These are phyloP conservation scores for Cordilura impudica DNA, from an alignment of 2,888 invertebrate species.

Conservation along the genomic window DNA sequence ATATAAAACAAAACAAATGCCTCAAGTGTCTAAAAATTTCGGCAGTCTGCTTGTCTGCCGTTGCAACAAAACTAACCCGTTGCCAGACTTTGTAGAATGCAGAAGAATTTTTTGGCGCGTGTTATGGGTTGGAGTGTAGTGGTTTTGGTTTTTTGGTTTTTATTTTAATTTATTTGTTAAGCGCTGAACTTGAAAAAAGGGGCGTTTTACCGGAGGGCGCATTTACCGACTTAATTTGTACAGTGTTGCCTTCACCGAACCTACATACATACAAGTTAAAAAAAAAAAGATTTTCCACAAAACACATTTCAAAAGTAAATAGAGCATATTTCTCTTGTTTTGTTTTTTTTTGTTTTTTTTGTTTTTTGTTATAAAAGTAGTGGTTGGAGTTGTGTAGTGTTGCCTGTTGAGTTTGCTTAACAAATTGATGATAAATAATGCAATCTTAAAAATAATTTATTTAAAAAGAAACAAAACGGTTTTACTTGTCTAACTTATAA, in stretches of 20 bases:
- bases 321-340: no score
- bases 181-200: conserved; percentile 15
- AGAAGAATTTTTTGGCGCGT: conserved; percentile 52
- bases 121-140: conserved; percentile 17
- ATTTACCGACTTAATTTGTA: conserved; percentile 52
- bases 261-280: not conserved
- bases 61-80: conserved; percentile 59
- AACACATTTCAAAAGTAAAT: not conserved
- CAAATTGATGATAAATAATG: conserved; percentile 58
- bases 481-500: not conserved
- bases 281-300: not conserved
- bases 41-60: conserved; percentile 60
- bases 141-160: not conserved
- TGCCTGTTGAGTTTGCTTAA: conserved; percentile 3
- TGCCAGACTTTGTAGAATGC: conserved; percentile 28
- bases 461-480: not conserved
- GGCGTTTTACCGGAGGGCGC: conserved; percentile 51
- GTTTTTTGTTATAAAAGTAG: not conserved
- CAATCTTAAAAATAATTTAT: conserved; percentile 33
- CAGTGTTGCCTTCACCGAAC: conserved; percentile 1
- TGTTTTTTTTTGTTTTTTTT: no score
- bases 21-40: conserved; percentile 48
- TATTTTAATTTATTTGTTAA: not conserved
- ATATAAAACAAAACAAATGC: conserved; percentile 52
- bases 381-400: not conserved